Evolutionary conservation across 2,113 vertebrate genomes (phyloP).

Genomic region (Vidua chalybeata): DNA sequence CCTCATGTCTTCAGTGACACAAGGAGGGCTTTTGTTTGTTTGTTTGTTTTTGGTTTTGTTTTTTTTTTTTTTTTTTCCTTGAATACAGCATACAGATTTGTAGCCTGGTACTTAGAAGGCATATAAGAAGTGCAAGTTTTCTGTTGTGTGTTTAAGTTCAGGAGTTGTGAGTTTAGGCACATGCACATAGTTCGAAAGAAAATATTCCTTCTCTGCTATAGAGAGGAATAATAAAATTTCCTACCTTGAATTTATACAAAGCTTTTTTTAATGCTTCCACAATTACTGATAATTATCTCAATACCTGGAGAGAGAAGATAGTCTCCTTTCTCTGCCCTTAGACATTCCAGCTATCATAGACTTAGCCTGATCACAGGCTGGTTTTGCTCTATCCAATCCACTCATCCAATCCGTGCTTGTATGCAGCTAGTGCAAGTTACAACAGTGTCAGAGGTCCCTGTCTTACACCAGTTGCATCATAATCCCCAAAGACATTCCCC

Average conservation of each 20-base stretch:
- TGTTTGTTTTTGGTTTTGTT: no score
- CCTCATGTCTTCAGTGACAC: background rate
- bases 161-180: background rate
- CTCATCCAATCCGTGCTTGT: background rate
- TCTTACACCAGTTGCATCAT: background rate
- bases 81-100: background rate
- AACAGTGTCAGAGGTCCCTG: background rate
- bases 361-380: background rate
- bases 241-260: background rate
- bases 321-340: background rate
- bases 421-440: background rate
- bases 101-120: background rate
- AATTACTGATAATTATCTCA: background rate
- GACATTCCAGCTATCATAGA: background rate
- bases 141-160: background rate
- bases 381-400: background rate
- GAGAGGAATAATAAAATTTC: background rate
- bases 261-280: background rate
- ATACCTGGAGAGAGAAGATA: background rate
- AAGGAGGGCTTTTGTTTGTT: background rate
- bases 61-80: background rate
- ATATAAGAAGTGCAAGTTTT: background rate
- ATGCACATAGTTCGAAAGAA: background rate
- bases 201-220: background rate
- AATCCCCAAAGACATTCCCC: background rate